Conservation (phyloP, 2,888 invertebrate species). For the Philaethria dido region DNA sequence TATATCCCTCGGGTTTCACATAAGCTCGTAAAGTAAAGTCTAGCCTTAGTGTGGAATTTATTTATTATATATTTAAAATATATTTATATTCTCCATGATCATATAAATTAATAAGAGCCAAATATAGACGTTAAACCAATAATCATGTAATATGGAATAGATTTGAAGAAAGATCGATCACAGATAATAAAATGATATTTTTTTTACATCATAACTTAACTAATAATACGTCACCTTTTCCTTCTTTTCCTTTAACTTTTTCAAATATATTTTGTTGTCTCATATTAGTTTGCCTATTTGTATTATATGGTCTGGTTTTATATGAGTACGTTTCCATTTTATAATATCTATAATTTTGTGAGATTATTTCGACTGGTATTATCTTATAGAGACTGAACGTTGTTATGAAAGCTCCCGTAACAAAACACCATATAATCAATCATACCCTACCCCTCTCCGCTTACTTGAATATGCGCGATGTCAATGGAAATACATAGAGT, state of each 20-base stretch:
- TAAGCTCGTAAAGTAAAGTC: too few species aligned
- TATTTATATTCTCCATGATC: too few species aligned
- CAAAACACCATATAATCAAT: conserved; percentile 77
- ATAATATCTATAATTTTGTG: conserved; percentile 32
- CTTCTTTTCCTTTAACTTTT: conserved; percentile 37
- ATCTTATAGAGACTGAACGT: conserved; percentile 45
- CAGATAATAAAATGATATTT: too few species aligned
- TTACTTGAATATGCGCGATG: conserved; percentile 72
- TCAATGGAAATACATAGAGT: conserved; percentile 61
- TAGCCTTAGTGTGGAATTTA: too few species aligned
- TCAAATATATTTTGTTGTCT: conserved; percentile 43
- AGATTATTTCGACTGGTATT: conserved; percentile 31
- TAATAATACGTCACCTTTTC: conserved; percentile 35
- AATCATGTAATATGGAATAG: too few species aligned
- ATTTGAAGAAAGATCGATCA: too few species aligned
- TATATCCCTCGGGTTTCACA: too few species aligned
- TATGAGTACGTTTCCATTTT: conserved; percentile 51
- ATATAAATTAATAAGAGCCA: too few species aligned
- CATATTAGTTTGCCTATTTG: conserved; percentile 50
- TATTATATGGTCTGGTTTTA: conserved; percentile 58
- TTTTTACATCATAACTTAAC: too few species aligned
- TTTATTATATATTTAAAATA: too few species aligned
- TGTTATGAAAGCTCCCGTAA: conserved; percentile 61
- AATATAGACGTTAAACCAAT: too few species aligned
- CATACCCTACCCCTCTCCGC: conserved; percentile 68